Conservation (phyloP, 2,888 invertebrate species). For the Tyria jacobaeae region DNA sequence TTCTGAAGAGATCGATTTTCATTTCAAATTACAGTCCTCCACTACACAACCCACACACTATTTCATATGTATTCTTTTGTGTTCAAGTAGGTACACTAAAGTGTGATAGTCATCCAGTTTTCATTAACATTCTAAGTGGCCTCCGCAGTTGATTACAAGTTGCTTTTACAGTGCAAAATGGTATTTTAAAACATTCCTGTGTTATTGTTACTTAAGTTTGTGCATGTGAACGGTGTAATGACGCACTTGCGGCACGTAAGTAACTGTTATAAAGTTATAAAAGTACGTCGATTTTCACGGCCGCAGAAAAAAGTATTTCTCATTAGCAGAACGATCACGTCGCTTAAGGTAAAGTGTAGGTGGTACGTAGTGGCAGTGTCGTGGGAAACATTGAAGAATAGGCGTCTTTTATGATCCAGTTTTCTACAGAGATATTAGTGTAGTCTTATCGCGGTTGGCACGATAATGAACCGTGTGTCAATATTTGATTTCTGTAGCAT, state of each 20-base stretch:
- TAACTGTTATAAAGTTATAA: constrained; percentile 22
- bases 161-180: constrained; percentile 7
- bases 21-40: constrained; percentile 77
- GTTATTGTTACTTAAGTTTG: constrained; percentile 8
- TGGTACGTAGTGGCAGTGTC: constrained; percentile 70
- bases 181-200: constrained; percentile 22
- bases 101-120: constrained; percentile 61
- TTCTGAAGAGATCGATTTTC: constrained; percentile 79
- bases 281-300: constrained; percentile 56
- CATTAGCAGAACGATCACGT: constrained; percentile 78
- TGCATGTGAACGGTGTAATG: constrained; percentile 18
- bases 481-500: constrained; percentile 73
- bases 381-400: constrained; percentile 81
- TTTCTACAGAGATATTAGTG: constrained; percentile 76
- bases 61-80: constrained; percentile 70
- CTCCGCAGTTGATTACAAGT: constrained; percentile 31
- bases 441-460: constrained; percentile 78
- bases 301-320: constrained; percentile 69
- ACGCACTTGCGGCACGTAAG: constrained; percentile 17
- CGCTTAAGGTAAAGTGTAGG: constrained; percentile 69
- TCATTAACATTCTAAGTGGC: constrained; percentile 57
- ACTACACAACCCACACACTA: constrained; percentile 67
- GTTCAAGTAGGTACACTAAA: constrained; percentile 64
- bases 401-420: constrained; percentile 77
- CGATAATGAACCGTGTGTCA: constrained; percentile 78